Base-by-base conservation (phyloP, 2,888 invertebrate genomes). In the Azorinus chamasolen region DNA sequence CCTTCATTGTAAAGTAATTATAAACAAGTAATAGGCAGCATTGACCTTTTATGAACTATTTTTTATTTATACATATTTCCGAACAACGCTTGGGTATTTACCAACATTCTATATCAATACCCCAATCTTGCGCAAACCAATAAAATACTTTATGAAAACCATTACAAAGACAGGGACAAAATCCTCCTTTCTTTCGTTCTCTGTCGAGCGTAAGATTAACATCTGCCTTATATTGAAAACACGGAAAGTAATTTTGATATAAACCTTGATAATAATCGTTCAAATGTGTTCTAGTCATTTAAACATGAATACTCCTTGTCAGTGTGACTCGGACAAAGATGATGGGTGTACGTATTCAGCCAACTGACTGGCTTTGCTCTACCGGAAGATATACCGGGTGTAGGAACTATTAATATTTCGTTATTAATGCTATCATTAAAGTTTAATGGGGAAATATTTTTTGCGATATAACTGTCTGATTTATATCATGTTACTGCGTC, bases 191-290 rank as follows among this genome's bases (percentile, higher is more conserved):
- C 53, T 63, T 63, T 63, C 41, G 51, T 22, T 51, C 24, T 41
- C 39, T 41, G 39, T 63, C 41, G 24, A 5, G 51, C 62, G 25
- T 53, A 24, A 51, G 51, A 63, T 51, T 50, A 51, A 51, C 62
- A 41, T 22, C n/a, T 32, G 32, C 32, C 5, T 32, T 32, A 32
- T 32, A 32, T 32, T 32, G 32, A 32, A 32, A 68, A 74, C 69
- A 74, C 59, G 54, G 27, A 69, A 69, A 61, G 59, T 69, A 55
- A 63, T 64, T 64, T 65, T 48, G 69, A 53, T 75, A 69, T 75
- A 69, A 75, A 75, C 68, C 37, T 64, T 55, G 75, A 75, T 75
- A 57, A 75, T 75, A 63, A 69, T 64, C 69, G 59, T 6, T 22
- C 24, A 50, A 65, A 70, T 70, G 65, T 50, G 59, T 76, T 76